Conservation (phyloP, 2,888 invertebrate species). For the Chalcis sispes region DNA sequence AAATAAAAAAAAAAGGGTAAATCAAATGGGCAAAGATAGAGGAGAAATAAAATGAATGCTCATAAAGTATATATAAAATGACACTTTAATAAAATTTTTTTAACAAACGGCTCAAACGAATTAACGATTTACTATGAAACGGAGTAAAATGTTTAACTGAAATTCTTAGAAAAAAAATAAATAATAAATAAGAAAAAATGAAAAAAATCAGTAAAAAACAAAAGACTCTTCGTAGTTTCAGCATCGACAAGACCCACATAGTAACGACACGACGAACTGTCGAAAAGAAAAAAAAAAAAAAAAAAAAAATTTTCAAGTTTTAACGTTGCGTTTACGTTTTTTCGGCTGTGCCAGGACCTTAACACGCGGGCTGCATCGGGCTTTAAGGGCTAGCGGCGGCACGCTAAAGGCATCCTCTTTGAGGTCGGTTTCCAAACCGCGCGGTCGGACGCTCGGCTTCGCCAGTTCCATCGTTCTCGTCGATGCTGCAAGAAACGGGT, state of each 20-base stretch:
- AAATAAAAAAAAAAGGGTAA: not conserved
- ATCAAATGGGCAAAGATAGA: not conserved
- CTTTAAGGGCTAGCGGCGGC: conserved; percentile 66
- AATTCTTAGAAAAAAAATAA: not conserved
- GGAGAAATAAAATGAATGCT: no score
- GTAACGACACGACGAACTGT: no score
- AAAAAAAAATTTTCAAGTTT: not conserved
- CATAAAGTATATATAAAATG: no score
- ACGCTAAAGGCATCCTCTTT: conserved; percentile 70
- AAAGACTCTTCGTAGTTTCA: not conserved
- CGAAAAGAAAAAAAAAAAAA: no score
- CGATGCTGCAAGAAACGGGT: conserved; percentile 31
- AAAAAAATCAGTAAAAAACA: not conserved
- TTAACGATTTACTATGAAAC: not conserved
- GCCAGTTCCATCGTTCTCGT: conserved; percentile 60
- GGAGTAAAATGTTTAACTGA: not conserved
- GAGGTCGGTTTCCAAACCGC: conserved; percentile 67
- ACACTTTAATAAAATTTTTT: no score
- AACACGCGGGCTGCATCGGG: conserved; percentile 64
- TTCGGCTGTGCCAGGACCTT: conserved; percentile 68
- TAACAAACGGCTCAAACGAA: no score
- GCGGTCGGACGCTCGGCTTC: conserved; percentile 61
- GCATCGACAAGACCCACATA: no score
- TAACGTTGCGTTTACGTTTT: conserved; percentile 14
- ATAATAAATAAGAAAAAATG: not conserved